Base-by-base conservation (phyloP, 2,797 vertebrate genomes). In the Sebastes nivosus region DNA sequence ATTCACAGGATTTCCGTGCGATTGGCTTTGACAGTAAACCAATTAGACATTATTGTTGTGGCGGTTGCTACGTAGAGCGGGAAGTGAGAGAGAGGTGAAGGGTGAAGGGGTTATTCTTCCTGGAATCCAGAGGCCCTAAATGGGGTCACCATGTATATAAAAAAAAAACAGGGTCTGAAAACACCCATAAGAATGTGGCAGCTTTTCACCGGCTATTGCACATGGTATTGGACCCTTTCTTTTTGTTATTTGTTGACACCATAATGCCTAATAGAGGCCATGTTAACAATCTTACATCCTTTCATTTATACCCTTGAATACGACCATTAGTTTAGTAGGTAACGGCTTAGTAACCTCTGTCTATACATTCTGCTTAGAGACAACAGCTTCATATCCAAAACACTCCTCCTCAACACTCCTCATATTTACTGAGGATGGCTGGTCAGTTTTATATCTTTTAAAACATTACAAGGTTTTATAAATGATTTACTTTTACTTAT, bases 11-110 rank as follows among this genome's bases (percentile, higher is more conserved):
- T 72, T 25, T n/a, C 64, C 18, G 0, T 77, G 77, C 5, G 77
- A 94, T 92, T 80, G 75, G 59, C 74, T 68, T 18, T 93, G 93
- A 95, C 95, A 95, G 90, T 89, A 94, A 94, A 93, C 92, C 93
- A 93, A 94, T 96, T 96, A 95, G 81, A 85, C 78, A 82, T 88
- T 93, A 89, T 93, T 92, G 87, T 92, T 74, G 52, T 59, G 71
- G 77, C 2, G 59, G 86, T 91, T 91, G 82, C 87, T 87, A 89
- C 89, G 87, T 90, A 89, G 87, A 90, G 83, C 65, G 57, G 85
- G 75, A 87, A 87, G 88, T 88, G 88, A 90, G 86, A 69, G 25
- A 67, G 91, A 85, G 90, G 90, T 90, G 78, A 92, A 86, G 82
- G 92, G 93, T 92, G 89, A 91, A 79, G 75, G 91, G 87, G 88